Evolutionary conservation across 1,140 invertebrate genomes (phyloP).

Genomic region (Pachypeltis micranthus): DNA sequence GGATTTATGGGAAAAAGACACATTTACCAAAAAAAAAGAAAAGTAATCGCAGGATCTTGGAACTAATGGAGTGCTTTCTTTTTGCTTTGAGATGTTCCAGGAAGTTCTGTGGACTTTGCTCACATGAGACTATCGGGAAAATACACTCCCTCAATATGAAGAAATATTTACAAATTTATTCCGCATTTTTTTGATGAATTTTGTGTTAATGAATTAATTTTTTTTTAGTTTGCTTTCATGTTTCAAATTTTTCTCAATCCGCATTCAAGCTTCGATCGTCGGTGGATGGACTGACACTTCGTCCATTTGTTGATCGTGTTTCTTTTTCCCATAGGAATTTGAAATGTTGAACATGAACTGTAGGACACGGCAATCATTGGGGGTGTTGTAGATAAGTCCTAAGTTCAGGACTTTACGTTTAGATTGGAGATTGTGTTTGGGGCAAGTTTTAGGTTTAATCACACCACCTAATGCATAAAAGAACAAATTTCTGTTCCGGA

Average conservation of each 20-base stretch:
- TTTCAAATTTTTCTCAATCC: neutral
- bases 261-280: neutral
- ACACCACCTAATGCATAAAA: too few relatives aligned
- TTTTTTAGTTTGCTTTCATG: constrained; percentile 4
- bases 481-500: too few relatives aligned
- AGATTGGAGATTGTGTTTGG: too few relatives aligned
- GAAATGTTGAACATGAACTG: neutral
- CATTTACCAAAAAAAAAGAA: neutral
- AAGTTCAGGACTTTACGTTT: too few relatives aligned
- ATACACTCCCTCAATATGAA: constrained; percentile 12
- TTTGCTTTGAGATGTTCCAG: constrained; percentile 29
- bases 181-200: neutral
- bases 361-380: too few relatives aligned
- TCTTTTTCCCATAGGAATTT: neutral
- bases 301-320: neutral
- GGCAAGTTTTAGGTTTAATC: too few relatives aligned
- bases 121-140: constrained; percentile 14
- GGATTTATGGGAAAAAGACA: constrained; percentile 1
- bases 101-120: constrained; percentile 13
- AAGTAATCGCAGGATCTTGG: constrained; percentile 11
- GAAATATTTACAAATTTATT: constrained; percentile 13
- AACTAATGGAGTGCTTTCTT: constrained; percentile 24
- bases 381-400: too few relatives aligned
- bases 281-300: neutral
- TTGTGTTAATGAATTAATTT: constrained; percentile 7